Conservation (phyloP, 2,888 invertebrate species). For the Oegoconia quadripuncta region DNA sequence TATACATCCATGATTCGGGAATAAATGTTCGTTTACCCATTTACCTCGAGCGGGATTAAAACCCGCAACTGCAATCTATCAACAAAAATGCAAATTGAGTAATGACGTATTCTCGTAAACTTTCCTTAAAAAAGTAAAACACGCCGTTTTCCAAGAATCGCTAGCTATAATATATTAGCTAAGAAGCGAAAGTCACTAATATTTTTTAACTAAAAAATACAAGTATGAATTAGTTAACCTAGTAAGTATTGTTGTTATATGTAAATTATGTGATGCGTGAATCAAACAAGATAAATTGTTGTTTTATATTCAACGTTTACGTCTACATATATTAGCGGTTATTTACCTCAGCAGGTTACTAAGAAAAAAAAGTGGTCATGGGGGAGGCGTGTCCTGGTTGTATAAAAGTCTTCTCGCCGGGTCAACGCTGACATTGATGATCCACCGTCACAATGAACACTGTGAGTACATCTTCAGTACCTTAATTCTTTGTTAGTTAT, state of each 20-base stretch:
- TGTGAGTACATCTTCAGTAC: constrained; percentile 40
- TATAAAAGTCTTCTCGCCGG: constrained; percentile 42
- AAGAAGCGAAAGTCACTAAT: too few relatives aligned
- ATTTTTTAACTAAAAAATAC: too few relatives aligned
- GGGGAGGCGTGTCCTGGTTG: constrained; percentile 26
- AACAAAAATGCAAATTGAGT: too few relatives aligned
- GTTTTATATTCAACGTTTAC: not conserved
- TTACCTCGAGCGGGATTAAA: too few relatives aligned
- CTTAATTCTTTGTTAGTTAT: not conserved
- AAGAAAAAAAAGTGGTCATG: constrained; percentile 27
- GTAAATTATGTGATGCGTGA: not conserved
- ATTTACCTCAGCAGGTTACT: constrained; percentile 46
- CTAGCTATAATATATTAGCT: too few relatives aligned
- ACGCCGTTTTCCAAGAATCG: too few relatives aligned
- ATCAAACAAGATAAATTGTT: too few relatives aligned
- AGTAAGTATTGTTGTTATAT: not conserved
- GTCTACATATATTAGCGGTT: constrained; percentile 25
- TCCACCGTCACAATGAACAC: constrained; percentile 55
- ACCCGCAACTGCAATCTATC: too few relatives aligned
- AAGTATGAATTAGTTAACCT: not conserved
- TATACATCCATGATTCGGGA: too few relatives aligned
- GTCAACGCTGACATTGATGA: constrained; percentile 32
- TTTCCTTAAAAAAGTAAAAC: not conserved
- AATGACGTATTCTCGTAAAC: too few relatives aligned
- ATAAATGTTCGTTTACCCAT: too few relatives aligned